Evolutionary conservation across 2,113 vertebrate genomes (phyloP), one percentile per base, ranked within the genome.

Genomic region (Engraulis encrasicolus): DNA sequence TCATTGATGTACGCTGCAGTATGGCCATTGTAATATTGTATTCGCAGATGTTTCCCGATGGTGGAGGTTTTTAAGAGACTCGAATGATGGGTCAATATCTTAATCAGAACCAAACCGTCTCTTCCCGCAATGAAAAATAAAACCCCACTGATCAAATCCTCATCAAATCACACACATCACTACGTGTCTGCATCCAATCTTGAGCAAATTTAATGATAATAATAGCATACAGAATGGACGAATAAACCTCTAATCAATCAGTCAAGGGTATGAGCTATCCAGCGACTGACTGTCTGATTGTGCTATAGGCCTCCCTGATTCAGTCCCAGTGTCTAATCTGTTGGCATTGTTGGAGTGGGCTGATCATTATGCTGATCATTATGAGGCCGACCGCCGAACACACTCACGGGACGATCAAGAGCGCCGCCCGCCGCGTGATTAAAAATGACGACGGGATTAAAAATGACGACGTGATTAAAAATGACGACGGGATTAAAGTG

Each of bases 401-500:
- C n/a, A n/a, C n/a, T n/a, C n/a, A n/a, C n/a, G n/a, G n/a, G n/a
- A n/a, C n/a, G n/a, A n/a, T n/a, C n/a, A n/a, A n/a, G n/a, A n/a
- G n/a, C n/a, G n/a, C n/a, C n/a, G n/a, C n/a, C n/a, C n/a, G n/a
- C n/a, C n/a, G n/a, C n/a, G n/a, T n/a, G n/a, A n/a, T n/a, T n/a
- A n/a, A n/a, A n/a, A n/a, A n/a, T n/a, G n/a, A n/a, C n/a, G n/a
- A n/a, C n/a, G 66, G 40, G 40, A 3, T 3, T 34, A 34, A 6
- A 74, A 34, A 74, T 34, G 27, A 4, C 66, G 27, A n/a, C 14
- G 66, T 34, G 27, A 74, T 74, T 74, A 74, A 74, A 74, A 74
- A 74, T 74, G 66, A 31, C 66, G n/a, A n/a, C n/a, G n/a, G n/a
- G n/a, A n/a, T n/a, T n/a, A n/a, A 74, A 74, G 66, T 7, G 34